Conservation (phyloP, 2,113 vertebrate species). For the Arvicanthis niloticus region DNA sequence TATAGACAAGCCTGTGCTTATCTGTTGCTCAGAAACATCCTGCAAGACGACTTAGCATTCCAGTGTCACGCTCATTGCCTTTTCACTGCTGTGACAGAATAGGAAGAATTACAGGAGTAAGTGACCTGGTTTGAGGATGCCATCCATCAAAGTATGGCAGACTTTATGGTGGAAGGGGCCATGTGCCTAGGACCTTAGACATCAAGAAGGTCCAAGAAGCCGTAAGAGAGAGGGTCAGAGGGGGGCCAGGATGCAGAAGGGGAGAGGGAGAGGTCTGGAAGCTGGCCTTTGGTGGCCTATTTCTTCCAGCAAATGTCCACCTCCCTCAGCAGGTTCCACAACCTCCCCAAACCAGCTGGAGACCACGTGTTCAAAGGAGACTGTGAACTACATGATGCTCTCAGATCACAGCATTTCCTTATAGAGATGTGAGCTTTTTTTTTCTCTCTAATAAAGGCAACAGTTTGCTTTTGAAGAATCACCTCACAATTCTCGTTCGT, state of each 20-base stretch:
- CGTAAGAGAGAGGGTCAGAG: neutral
- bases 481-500: neutral
- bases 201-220: too few relatives aligned
- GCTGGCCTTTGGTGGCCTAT: neutral
- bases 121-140: neutral
- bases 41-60: neutral
- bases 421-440: neutral
- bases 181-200: neutral
- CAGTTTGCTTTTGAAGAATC: neutral
- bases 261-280: neutral
- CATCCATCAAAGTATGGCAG: neutral
- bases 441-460: neutral
- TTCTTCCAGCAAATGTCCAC: neutral
- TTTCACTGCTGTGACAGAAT: too few relatives aligned
- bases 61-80: accelerated
- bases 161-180: too few relatives aligned
- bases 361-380: neutral
- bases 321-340: neutral
- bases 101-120: neutral
- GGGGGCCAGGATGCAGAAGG: neutral
- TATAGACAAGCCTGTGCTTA: neutral
- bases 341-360: neutral
- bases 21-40: neutral
- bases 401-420: too few relatives aligned
- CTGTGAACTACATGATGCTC: neutral